Conservation (phyloP, 2,113 vertebrate species). For the Tragelaphus imberbis region DNA sequence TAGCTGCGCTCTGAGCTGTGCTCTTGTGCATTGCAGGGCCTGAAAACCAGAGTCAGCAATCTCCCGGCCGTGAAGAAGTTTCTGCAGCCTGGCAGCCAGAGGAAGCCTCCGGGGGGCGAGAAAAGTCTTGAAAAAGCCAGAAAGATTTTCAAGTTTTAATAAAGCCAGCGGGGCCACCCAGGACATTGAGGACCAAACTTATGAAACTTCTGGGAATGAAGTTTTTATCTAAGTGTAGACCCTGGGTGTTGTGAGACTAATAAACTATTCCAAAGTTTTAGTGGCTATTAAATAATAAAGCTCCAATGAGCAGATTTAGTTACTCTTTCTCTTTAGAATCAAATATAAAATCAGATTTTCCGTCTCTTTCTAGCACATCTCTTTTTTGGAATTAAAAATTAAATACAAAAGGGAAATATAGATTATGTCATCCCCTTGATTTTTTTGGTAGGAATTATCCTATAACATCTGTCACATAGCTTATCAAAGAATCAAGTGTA, state of each 20-base stretch:
- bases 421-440: neutral
- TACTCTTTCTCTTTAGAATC: neutral
- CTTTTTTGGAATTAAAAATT: neutral
- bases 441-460: neutral
- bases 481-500: neutral
- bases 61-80: slow-evolving; percentile 45
- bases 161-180: fast-evolving
- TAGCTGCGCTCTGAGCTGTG: neutral
- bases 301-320: neutral
- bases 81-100: slow-evolving; percentile 59
- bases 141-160: neutral
- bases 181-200: neutral
- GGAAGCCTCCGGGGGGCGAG: neutral
- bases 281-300: neutral
- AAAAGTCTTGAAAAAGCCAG: neutral
- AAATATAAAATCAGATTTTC: neutral
- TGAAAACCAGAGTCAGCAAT: slow-evolving; percentile 56
- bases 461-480: neutral
- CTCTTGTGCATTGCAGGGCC: slow-evolving; percentile 5
- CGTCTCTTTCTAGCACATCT: neutral
- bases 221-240: neutral
- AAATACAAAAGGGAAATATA: neutral
- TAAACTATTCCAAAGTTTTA: neutral
- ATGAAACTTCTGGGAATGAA: neutral
- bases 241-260: neutral